phyloP scores from a whole-genome alignment of 1,140 invertebrate species.

The Trissolcus basalis region DNA sequence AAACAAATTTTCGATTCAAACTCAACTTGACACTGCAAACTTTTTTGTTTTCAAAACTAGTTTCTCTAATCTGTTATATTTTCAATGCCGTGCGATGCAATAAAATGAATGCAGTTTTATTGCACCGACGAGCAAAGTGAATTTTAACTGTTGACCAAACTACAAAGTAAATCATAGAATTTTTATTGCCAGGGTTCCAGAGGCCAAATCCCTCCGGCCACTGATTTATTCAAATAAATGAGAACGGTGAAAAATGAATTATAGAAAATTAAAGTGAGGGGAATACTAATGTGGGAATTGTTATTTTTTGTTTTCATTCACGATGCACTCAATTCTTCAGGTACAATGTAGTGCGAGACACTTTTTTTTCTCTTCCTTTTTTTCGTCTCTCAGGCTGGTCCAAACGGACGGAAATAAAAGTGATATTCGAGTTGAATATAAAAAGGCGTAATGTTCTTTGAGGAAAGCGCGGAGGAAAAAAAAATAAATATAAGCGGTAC shows the following conservation, averaged over 20 bases:
- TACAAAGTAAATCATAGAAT: slow-evolving; percentile 20
- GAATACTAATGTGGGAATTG: slow-evolving; percentile 49
- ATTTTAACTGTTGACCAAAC: slow-evolving; percentile 11
- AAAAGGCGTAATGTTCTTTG: too few species aligned
- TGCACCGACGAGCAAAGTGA: slow-evolving; percentile 6
- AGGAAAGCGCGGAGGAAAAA: too few species aligned
- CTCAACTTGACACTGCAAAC: too few species aligned
- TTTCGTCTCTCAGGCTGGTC: too few species aligned
- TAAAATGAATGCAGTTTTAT: background rate
- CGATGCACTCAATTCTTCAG: slow-evolving; percentile 10
- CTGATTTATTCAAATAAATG: slow-evolving; percentile 45
- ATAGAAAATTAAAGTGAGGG: slow-evolving; percentile 47
- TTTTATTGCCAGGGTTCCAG: slow-evolving; percentile 14
- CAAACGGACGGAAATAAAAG: too few species aligned
- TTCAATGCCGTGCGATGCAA: too few species aligned
- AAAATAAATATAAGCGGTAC: too few species aligned
- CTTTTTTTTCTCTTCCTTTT: too few species aligned
- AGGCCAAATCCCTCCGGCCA: slow-evolving; percentile 19
- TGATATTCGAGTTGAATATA: too few species aligned
- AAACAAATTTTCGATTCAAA: too few species aligned
- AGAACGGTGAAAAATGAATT: slow-evolving; percentile 44
- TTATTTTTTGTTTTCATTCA: slow-evolving; percentile 30
- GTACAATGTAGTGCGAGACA: slow-evolving; percentile 14
- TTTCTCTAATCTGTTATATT: too few species aligned
- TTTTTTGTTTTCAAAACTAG: too few species aligned